Base-by-base conservation (phyloP, 2,888 invertebrate genomes). In the Philereme vetulata region DNA sequence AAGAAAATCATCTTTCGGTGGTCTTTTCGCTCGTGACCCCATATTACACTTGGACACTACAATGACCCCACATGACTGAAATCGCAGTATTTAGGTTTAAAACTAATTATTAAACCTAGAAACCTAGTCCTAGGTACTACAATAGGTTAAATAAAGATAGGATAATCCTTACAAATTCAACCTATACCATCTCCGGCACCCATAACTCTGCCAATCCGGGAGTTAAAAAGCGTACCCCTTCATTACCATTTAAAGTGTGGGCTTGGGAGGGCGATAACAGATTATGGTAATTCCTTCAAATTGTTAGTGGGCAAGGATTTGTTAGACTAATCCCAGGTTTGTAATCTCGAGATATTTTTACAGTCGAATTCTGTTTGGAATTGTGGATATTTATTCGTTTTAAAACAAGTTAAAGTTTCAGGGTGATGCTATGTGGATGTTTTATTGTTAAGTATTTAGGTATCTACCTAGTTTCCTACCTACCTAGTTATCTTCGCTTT, bases 241-340 rank as follows among this genome's bases (percentile, higher is more conserved):
- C 81, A 88, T 89, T 88, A 86, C 74, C 86, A 86, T 86, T 84
- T 85, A 83, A 86, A 88, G 85, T 84, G 85, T 75, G 80, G 76
- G 77, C 77, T 82, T 75, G 70, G 72, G 74, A 74, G 77, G 71
- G 77, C 78, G 83, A 85, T 86, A 86, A 86, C 77, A 78, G 86
- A 83, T 86, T 88, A 88, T 86, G 88, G 76, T 85, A 86, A 89
- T 86, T 72, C 66, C 73, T 82, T 84, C 82, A 82, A 85, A 85
- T 83, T 83, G 85, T 81, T 85, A 85, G 84, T 83, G 80, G 79
- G 54, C 48, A 57, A 36, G 52, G 64, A 65, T 64, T 65, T 64
- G 68, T 61, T 51, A 49, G 50, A 48, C 58, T 65, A 67, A 67
- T 66, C 60, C 67, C 49, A 50, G 55, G 47, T 58, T 40, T 5